Percentiles rank a stretch among this genome's conserved stretches.
phyloP scores from a whole-genome alignment of 2,888 invertebrate genomes.

The Drosophila yooni region DNA sequence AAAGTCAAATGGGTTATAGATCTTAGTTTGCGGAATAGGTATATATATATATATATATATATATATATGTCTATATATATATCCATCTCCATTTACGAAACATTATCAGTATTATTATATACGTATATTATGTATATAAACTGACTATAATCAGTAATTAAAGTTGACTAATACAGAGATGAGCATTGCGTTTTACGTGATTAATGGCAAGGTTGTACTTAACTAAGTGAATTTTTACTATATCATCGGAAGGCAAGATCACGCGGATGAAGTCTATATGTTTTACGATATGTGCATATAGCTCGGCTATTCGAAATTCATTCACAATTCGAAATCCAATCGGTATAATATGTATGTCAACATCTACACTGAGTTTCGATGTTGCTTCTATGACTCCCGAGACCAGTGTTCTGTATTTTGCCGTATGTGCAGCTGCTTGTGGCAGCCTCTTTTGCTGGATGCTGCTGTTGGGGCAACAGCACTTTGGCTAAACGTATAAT shows the following conservation, averaged over 20 bases:
- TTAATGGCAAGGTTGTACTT: not conserved
- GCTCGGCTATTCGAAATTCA: not conserved
- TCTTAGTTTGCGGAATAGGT: not conserved
- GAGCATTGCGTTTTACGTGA: not conserved
- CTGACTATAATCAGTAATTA: not conserved
- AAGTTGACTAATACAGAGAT: not conserved
- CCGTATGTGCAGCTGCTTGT: slow-evolving; percentile 12
- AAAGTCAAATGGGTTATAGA: not conserved
- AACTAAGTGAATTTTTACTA: not conserved
- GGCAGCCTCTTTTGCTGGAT: slow-evolving; percentile 5
- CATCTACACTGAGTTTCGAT: not conserved
- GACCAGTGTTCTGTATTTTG: not conserved
- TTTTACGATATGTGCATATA: not conserved
- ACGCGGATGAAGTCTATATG: not conserved
- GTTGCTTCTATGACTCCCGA: not conserved
- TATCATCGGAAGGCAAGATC: not conserved
- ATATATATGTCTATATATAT: not conserved
- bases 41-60: not conserved
- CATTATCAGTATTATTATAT: no score
- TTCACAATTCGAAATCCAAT: not conserved
- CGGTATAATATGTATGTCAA: not conserved
- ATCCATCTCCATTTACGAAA: no score
- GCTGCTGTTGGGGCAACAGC: not conserved
- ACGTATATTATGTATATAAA: no score
- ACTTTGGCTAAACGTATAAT: slow-evolving; percentile 27